Conservation (phyloP, 2,113 vertebrate species). For the Syngnathus floridae region DNA sequence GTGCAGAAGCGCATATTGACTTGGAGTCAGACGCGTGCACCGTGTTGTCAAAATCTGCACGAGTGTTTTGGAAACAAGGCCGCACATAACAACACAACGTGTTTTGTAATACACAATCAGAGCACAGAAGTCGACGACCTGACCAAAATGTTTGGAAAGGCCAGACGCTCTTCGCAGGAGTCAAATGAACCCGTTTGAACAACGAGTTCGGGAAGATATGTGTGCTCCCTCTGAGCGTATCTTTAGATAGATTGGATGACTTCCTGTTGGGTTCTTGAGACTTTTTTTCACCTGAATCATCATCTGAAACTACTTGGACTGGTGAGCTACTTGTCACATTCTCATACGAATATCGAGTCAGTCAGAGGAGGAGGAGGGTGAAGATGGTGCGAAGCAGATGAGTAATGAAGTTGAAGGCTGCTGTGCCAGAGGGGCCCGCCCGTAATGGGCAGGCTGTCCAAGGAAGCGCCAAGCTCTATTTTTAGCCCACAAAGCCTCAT, state of each 20-base stretch:
- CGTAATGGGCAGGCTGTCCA: neutral
- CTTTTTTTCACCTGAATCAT: neutral
- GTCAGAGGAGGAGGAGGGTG: neutral
- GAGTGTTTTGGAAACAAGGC: neutral
- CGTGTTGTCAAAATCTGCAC: neutral
- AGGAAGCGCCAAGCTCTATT: neutral
- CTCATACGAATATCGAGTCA: neutral
- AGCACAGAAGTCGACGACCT: neutral
- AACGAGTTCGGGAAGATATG: no score
- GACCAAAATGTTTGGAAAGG: neutral
- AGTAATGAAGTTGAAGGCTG: slow-evolving; percentile 1
- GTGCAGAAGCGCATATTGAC: neutral
- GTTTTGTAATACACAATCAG: neutral
- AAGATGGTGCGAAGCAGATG: neutral
- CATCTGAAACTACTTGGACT: neutral
- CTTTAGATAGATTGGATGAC: neutral
- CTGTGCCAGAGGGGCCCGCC: neutral
- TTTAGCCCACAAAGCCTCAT: slow-evolving; percentile 11
- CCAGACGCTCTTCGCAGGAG: no score
- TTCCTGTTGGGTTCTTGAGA: neutral
- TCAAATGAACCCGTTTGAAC: no score
- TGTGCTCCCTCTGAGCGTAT: no score
- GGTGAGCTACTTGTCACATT: neutral
- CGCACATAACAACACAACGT: neutral
- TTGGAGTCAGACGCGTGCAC: neutral